Percentiles rank a stretch among this genome's conserved stretches.
Conservation (phyloP, 2,113 vertebrate genomes). For the Scomber colias region DNA sequence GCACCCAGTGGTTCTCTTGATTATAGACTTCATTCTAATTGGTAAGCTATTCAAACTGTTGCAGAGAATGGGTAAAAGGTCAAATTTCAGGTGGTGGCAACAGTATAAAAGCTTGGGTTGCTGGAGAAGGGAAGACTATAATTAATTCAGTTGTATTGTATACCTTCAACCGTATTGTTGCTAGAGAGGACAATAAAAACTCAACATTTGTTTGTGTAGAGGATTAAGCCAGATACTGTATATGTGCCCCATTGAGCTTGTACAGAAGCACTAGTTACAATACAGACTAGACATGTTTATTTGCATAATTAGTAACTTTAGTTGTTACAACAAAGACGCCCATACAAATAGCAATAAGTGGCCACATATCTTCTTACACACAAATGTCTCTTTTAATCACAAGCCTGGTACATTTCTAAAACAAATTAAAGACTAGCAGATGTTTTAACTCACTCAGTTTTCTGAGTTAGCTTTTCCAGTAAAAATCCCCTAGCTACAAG, state of each 20-base stretch:
- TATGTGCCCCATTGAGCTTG: not conserved
- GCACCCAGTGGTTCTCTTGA: constrained; percentile 50
- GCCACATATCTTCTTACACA: not conserved
- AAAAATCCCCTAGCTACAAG: not conserved
- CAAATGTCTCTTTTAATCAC: not conserved
- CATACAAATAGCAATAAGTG: not conserved
- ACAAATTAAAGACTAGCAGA: constrained; percentile 4
- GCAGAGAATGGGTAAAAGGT: constrained; percentile 70
- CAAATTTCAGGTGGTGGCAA: constrained; percentile 52
- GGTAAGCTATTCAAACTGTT: constrained; percentile 58
- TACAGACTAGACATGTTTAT: not conserved
- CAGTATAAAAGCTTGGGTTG: constrained; percentile 39
- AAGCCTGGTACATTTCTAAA: not conserved
- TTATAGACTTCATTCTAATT: constrained; percentile 69
- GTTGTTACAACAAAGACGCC: not conserved
- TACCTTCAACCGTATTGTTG: constrained; percentile 17
- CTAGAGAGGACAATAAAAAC: not conserved
- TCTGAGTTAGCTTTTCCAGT: not conserved
- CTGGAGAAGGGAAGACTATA: constrained; percentile 28
- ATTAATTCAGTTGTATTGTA: constrained; percentile 22
- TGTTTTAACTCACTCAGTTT: not conserved
- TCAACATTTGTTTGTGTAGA: not conserved
- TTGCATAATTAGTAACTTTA: not conserved
- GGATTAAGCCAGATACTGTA: not conserved
- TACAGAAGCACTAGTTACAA: not conserved